Evolutionary conservation across 2,888 invertebrate genomes (phyloP).

Genomic region (Cinara cedri): DNA sequence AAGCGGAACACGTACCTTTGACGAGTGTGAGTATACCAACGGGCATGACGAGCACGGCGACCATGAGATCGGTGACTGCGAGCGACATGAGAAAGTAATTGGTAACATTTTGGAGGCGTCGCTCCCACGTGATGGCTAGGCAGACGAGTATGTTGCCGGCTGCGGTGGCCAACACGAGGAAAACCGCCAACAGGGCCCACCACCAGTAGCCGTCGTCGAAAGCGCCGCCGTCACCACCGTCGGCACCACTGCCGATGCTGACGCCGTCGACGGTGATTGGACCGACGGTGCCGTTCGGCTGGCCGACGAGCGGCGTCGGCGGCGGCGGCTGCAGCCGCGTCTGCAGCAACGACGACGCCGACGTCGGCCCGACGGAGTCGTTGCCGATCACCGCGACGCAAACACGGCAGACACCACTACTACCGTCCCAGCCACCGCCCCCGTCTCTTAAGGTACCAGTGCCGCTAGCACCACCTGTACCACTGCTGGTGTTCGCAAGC

Average conservation of each 20-base stretch:
- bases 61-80: constrained; percentile 93
- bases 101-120: constrained; percentile 92
- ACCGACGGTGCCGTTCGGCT: constrained; percentile 15
- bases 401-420: not conserved
- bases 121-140: constrained; percentile 88
- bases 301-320: constrained; percentile 31
- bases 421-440: not conserved
- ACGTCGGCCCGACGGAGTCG: constrained; percentile 40
- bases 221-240: constrained; percentile 75
- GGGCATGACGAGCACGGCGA: constrained; percentile 95
- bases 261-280: not conserved
- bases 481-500: not conserved
- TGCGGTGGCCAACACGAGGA: constrained; percentile 83
- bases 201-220: constrained; percentile 62
- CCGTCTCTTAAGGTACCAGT: not conserved
- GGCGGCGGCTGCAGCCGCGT: constrained; percentile 31
- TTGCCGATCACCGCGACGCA: constrained; percentile 39
- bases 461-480: not conserved
- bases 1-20: constrained; percentile 73
- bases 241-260: constrained; percentile 65
- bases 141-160: constrained; percentile 94
- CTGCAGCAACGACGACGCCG: constrained; percentile 30
- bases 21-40: constrained; percentile 83
- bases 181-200: constrained; percentile 83
- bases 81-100: constrained; percentile 96